Evolutionary conservation across 2,888 invertebrate genomes (phyloP).

Genomic region (Quadroppia sp.): DNA sequence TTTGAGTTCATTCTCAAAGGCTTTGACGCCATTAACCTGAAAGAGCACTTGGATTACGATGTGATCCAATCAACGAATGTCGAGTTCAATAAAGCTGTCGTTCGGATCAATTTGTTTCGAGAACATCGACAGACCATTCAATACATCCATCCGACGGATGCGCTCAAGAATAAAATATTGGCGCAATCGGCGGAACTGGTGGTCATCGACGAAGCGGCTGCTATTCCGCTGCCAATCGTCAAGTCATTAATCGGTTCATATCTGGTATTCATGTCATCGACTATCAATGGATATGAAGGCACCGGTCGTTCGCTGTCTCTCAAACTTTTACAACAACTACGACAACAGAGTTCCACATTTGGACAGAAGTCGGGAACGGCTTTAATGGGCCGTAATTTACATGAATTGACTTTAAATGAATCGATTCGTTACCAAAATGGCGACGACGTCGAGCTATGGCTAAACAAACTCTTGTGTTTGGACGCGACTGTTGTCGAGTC

Average conservation of each 20-base stretch:
- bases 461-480: conserved; percentile 82
- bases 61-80: conserved; percentile 90
- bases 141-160: conserved; percentile 93
- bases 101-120: conserved; percentile 77
- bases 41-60: conserved; percentile 93
- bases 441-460: conserved; percentile 85
- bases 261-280: conserved; percentile 89
- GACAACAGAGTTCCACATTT: conserved; percentile 60
- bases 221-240: conserved; percentile 90
- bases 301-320: conserved; percentile 92
- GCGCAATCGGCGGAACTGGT: conserved; percentile 70
- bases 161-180: conserved; percentile 62
- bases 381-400: conserved; percentile 52
- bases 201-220: conserved; percentile 97
- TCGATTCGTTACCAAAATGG: conserved; percentile 83
- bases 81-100: conserved; percentile 92
- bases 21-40: conserved; percentile 76
- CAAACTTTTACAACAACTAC: conserved; percentile 84
- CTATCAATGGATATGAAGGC: conserved; percentile 97
- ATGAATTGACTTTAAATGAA: conserved; percentile 71
- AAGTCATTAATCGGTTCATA: conserved; percentile 84
- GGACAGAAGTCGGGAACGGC: conserved; percentile 42
- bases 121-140: conserved; percentile 91
- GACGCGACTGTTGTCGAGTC: conserved; percentile 66
- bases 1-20: conserved; percentile 97